A percentile compares a stretch with the other conserved stretches of the same genome.
Conservation (phyloP, 2,888 invertebrate species). For the Drosophila nr. medialis region DNA sequence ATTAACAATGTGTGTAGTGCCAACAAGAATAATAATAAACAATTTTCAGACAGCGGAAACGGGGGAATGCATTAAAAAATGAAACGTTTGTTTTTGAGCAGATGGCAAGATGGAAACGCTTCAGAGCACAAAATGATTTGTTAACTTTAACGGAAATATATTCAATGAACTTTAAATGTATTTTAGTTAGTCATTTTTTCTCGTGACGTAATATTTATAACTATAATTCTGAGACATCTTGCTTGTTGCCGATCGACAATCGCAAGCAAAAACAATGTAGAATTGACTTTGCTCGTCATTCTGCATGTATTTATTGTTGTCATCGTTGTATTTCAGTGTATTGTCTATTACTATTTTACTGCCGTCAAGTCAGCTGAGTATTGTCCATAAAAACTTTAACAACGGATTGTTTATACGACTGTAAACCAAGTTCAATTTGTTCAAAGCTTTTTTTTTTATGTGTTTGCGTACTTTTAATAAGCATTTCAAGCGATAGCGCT, state of each 20-base stretch:
- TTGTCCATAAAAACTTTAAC: slow-evolving; percentile 34
- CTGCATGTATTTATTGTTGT: background rate
- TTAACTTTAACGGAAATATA: background rate
- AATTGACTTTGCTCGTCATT: background rate
- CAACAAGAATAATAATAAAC: slow-evolving; percentile 42
- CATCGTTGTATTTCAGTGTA: background rate
- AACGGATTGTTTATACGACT: slow-evolving; percentile 19
- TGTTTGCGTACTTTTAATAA: slow-evolving; percentile 41
- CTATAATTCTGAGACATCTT: background rate
- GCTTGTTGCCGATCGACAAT: background rate
- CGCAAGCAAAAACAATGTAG: background rate
- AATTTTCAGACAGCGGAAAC: slow-evolving; percentile 6
- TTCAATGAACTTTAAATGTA: background rate
- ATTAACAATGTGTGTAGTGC: slow-evolving; percentile 39
- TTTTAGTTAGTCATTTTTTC: background rate
- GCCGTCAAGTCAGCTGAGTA: slow-evolving; percentile 7
- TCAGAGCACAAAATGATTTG: slow-evolving; percentile 5
- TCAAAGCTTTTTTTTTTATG: slow-evolving; percentile 34
- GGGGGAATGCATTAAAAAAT: slow-evolving; percentile 28
- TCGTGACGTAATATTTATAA: background rate
- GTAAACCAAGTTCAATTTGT: slow-evolving; percentile 28
- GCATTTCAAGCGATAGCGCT: slow-evolving; percentile 31
- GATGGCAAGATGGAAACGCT: background rate
- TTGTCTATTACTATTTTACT: slow-evolving; percentile 22
- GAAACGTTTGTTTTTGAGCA: background rate